Percentiles rank a stretch among this genome's conserved stretches.
phyloP scores from a whole-genome alignment of 1,140 invertebrate genomes.

The Neelides sp. region DNA sequence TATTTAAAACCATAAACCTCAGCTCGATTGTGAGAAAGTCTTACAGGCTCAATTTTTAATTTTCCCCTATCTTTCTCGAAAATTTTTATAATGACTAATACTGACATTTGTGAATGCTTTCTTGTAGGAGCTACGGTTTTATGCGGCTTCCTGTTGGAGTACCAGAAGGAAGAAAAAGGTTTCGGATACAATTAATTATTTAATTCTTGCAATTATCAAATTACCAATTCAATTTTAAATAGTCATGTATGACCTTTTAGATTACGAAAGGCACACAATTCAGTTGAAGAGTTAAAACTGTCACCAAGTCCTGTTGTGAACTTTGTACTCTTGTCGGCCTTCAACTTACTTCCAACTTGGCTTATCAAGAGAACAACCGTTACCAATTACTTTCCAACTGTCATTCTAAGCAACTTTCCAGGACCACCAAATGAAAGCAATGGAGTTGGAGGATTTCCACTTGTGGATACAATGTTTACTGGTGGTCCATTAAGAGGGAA shows the following conservation, averaged over 20 bases:
- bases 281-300: slow-evolving; percentile 21
- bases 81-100: no score
- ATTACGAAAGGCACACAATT: slow-evolving; percentile 16
- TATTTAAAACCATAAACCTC: no score
- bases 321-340: slow-evolving; percentile 19
- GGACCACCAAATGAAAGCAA: slow-evolving; percentile 15
- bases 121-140: slow-evolving; percentile 27
- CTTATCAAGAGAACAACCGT: slow-evolving; percentile 19
- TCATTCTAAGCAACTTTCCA: slow-evolving; percentile 29
- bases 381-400: slow-evolving; percentile 26
- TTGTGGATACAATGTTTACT: slow-evolving; percentile 27
- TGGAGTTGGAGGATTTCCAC: slow-evolving; percentile 18
- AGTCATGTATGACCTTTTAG: no score
- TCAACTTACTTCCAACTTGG: slow-evolving; percentile 27
- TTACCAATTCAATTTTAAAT: no score
- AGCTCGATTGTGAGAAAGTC: no score
- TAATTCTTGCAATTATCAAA: no score
- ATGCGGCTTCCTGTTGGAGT: slow-evolving; percentile 19
- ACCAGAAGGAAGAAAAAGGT: background rate
- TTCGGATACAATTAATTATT: no score
- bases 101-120: no score
- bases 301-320: slow-evolving; percentile 26
- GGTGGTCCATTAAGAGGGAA: slow-evolving; percentile 22
- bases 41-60: no score
- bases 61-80: no score